phyloP scores from a whole-genome alignment of 1,140 invertebrate genomes.

The Drosophila cardini region DNA sequence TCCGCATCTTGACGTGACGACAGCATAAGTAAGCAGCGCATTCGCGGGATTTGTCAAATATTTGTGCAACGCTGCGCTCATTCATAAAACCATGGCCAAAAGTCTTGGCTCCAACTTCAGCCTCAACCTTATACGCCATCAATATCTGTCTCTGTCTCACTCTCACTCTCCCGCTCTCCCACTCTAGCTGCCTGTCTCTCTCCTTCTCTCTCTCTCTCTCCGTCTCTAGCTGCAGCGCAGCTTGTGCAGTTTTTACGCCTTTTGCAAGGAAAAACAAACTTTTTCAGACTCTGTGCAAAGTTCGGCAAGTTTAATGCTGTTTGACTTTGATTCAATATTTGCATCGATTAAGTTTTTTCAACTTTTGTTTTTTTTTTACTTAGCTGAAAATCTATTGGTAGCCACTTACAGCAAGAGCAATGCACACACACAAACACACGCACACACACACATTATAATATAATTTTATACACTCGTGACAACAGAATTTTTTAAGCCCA shows the following conservation, averaged over 20 bases:
- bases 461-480: constrained; percentile 10
- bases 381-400: constrained; percentile 38
- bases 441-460: background rate
- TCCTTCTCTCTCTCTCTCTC: constrained; percentile 18
- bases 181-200: too few species aligned
- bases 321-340: constrained; percentile 83
- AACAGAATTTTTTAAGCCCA: constrained; percentile 17
- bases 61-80: constrained; percentile 78
- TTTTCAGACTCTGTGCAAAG: constrained; percentile 60
- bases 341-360: constrained; percentile 74
- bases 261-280: constrained; percentile 45
- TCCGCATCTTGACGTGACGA: constrained; percentile 56
- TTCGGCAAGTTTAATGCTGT: constrained; percentile 81
- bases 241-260: constrained; percentile 63
- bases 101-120: constrained; percentile 32
- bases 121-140: constrained; percentile 37
- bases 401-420: constrained; percentile 18
- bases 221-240: constrained; percentile 21
- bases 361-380: constrained; percentile 30
- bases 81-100: constrained; percentile 48
- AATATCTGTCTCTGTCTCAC: constrained; percentile 19
- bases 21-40: constrained; percentile 81
- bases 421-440: constrained; percentile 22
- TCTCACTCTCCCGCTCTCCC: constrained; percentile 5
- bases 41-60: constrained; percentile 82